Conservation (phyloP, 2,888 invertebrate species). For the Salpingus planirostris region DNA sequence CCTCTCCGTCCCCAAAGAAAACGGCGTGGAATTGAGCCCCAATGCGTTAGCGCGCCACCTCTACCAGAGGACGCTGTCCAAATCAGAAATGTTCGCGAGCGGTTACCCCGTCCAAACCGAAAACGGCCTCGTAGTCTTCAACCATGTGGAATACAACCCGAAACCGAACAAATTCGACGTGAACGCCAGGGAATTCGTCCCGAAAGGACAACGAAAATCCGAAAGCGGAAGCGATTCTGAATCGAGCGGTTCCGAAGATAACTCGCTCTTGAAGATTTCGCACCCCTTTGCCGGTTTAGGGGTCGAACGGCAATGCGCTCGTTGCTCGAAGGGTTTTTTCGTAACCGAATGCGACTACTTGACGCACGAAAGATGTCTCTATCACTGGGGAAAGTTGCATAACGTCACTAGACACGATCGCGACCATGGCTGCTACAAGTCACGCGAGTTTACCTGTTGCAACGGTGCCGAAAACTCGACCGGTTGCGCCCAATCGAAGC, state of each 20-base stretch:
- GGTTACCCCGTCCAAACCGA: no score
- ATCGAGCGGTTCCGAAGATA: conserved; percentile 36
- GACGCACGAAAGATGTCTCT: conserved; percentile 65
- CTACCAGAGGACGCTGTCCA: no score
- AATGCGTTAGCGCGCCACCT: no score
- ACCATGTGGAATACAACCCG: no score
- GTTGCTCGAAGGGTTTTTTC: conserved; percentile 65
- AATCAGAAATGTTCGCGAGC: no score
- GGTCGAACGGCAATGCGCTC: background rate
- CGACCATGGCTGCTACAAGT: conserved; percentile 7
- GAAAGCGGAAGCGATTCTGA: conserved; percentile 37
- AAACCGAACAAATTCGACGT: no score
- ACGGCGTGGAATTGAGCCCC: no score
- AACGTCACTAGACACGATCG: conserved; percentile 28
- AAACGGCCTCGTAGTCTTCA: no score
- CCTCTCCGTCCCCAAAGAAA: no score
- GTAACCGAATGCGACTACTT: conserved; percentile 65
- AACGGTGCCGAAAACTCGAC: conserved; percentile 41
- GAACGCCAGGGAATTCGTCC: conserved; percentile 61
- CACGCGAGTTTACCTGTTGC: conserved; percentile 55
- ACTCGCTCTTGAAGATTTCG: conserved; percentile 5
- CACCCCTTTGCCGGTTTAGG: no score
- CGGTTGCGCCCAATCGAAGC: conserved; percentile 57
- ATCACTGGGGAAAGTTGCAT: conserved; percentile 80
- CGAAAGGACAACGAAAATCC: conserved; percentile 26